Base-by-base conservation (phyloP, 2,888 invertebrate species). In the Acanthosepion pharaonis region DNA sequence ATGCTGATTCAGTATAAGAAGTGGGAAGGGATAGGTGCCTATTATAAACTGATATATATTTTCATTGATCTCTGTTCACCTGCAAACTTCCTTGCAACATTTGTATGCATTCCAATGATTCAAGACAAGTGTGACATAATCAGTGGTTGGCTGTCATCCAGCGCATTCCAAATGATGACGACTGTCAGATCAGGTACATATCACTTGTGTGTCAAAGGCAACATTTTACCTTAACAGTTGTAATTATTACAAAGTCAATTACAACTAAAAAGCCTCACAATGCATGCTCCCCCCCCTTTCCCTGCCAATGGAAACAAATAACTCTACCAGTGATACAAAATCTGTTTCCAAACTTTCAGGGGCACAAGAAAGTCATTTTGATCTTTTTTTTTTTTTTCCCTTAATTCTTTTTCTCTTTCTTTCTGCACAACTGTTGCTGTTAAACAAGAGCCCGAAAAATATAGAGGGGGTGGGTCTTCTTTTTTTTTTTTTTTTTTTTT, bases 21-120 rank as follows among this genome's bases (percentile, higher is more conserved):
- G 78, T 8, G n/a, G 23, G n/a, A 11, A 78, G 78, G 78, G 78
- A 78, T 78, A 78, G 78, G 9, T 78, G 78, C 78, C 78, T 15
- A 78, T 9, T 78, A 28, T n/a, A 9, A 78, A 64, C 25, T 28
- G 9, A 28, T 2, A 78, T 28, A 78, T 78, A 78, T 78, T 11
- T 78, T n/a, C n/a, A 78, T 28, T 78, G 78, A 78, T 78, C 78
- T 92, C 92, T 92, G 92, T 92, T 92, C 92, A 42, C 92, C 51
- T 92, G 4, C 51, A 25, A 92, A 92, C n/a, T 92, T 92, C 92
- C 92, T 92, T 92, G 51, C 49, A 92, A 92, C 49, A 92, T 92
- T 92, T 49, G 51, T 42, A 51, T 92, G 92, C 92, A 92, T 48
- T 92, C 92, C 92, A 92, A 51, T 92, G 51, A 92, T 49, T 48